Conservation (phyloP, 2,797 vertebrate genomes). For the Pangasius macronema region DNA sequence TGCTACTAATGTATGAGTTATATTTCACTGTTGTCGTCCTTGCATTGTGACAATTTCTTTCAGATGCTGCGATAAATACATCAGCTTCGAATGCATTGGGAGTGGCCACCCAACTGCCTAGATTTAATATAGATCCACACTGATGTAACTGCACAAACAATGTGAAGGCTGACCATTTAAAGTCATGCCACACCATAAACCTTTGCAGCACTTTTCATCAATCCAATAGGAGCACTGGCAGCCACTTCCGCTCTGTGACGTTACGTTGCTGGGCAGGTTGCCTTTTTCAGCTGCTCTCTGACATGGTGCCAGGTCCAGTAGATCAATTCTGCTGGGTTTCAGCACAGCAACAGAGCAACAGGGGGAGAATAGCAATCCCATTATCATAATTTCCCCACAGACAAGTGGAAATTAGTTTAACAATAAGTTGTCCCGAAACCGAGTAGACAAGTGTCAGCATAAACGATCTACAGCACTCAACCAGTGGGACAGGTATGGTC, state of each 20-base stretch:
- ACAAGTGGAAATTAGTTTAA: slow-evolving; percentile 47
- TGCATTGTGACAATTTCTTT: neutral
- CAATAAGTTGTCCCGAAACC: slow-evolving; percentile 40
- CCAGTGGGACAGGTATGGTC: slow-evolving; percentile 64
- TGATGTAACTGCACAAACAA: neutral
- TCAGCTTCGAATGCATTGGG: neutral
- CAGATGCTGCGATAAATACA: slow-evolving; percentile 21
- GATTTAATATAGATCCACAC: neutral
- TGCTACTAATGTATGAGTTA: slow-evolving; percentile 58
- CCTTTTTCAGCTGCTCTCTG: slow-evolving; percentile 22
- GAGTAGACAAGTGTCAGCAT: slow-evolving; percentile 58
- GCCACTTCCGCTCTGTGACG: slow-evolving; percentile 10
- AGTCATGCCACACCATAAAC: slow-evolving; percentile 22
- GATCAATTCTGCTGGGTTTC: slow-evolving; percentile 34
- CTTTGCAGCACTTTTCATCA: slow-evolving; percentile 1
- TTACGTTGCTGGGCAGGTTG: slow-evolving; percentile 40
- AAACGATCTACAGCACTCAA: slow-evolving; percentile 53
- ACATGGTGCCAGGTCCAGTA: slow-evolving; percentile 28
- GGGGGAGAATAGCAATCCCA: neutral
- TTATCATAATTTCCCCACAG: slow-evolving; percentile 16
- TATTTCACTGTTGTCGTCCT: slow-evolving; percentile 47
- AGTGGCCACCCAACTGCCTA: neutral
- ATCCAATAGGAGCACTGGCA: slow-evolving; percentile 17
- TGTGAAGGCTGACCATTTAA: neutral
- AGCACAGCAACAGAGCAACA: slow-evolving; percentile 25